These are phyloP conservation scores for Bolinopsis microptera DNA, from an alignment of 37 sponge, comb jelly and placozoan species.

Conservation along the genomic window DNA sequence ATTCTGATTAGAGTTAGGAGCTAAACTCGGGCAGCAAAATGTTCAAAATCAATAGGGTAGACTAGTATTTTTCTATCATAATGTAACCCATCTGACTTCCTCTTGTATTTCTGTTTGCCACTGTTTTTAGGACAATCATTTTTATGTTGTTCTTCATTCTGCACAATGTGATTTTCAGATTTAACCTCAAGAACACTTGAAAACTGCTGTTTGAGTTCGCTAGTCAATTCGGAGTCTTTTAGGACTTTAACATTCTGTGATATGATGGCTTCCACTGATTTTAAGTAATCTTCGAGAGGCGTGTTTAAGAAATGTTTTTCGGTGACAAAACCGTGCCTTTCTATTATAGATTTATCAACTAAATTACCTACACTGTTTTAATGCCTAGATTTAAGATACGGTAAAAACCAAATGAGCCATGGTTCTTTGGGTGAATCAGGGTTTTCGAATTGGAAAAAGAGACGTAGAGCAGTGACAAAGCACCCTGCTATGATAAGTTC, in stretches of 20 bases:
- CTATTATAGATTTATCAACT: not conserved
- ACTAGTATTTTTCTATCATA: too few species aligned
- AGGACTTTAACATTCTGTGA: not conserved
- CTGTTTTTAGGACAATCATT: too few species aligned
- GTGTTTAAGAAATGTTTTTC: slow-evolving; percentile 25
- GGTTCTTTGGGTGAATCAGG: not conserved
- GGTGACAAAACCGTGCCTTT: not conserved
- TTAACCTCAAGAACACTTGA: too few species aligned
- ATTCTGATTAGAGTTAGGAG: too few species aligned
- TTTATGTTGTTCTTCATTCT: too few species aligned
- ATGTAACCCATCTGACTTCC: too few species aligned
- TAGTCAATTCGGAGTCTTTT: not conserved
- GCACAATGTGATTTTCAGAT: too few species aligned
- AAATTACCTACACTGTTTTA: not conserved
- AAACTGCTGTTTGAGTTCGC: not conserved
- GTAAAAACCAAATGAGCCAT: slow-evolving; percentile 22
- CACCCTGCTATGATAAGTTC: not conserved
- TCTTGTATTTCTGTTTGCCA: too few species aligned
- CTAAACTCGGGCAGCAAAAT: too few species aligned
- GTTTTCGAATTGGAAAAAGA: slow-evolving; percentile 33
- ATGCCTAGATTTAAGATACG: not conserved
- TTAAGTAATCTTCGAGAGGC: not conserved
- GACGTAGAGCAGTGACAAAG: not conserved
- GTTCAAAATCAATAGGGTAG: too few species aligned
- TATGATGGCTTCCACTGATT: not conserved